A percentile compares a stretch with the other conserved stretches of the same genome.
Evolutionary conservation across 2,888 invertebrate species (phyloP).

Genomic region (Phaedon cochleariae): DNA sequence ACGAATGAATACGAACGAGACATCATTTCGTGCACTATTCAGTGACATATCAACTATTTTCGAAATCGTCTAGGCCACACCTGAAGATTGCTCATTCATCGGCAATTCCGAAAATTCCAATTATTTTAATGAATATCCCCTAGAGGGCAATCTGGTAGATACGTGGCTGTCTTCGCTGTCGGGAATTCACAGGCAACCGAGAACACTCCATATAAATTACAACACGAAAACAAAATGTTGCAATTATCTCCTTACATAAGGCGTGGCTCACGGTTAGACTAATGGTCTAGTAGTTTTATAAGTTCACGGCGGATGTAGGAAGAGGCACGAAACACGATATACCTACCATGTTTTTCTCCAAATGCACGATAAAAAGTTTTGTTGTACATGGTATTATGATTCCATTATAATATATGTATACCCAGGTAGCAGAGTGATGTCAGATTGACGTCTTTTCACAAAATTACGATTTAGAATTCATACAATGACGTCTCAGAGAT

Average conservation of each 20-base stretch:
- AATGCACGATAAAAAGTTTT: background rate
- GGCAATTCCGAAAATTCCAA: background rate
- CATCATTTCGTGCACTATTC: too few species aligned
- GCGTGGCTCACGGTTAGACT: conserved; percentile 44
- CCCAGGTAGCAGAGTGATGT: too few species aligned
- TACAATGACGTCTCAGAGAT: too few species aligned
- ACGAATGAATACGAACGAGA: background rate
- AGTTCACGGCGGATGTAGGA: conserved; percentile 39
- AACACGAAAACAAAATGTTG: conserved; percentile 48
- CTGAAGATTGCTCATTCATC: background rate
- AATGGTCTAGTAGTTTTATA: conserved; percentile 35
- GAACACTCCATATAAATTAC: conserved; percentile 39
- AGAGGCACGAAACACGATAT: background rate
- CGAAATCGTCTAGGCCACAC: background rate
- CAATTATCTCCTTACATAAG: conserved; percentile 47
- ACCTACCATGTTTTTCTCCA: background rate
- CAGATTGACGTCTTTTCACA: too few species aligned
- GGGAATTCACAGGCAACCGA: conserved; percentile 2
- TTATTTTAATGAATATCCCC: conserved; percentile 12
- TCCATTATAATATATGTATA: too few species aligned
- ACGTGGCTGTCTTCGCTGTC: conserved; percentile 6
- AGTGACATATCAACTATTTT: background rate
- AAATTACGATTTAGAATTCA: too few species aligned
- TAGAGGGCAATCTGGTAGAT: conserved; percentile 14
- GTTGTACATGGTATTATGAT: conserved; percentile 28